Evolutionary conservation across 2,113 vertebrate genomes (phyloP).

Genomic region (Cynopterus brachyotis): DNA sequence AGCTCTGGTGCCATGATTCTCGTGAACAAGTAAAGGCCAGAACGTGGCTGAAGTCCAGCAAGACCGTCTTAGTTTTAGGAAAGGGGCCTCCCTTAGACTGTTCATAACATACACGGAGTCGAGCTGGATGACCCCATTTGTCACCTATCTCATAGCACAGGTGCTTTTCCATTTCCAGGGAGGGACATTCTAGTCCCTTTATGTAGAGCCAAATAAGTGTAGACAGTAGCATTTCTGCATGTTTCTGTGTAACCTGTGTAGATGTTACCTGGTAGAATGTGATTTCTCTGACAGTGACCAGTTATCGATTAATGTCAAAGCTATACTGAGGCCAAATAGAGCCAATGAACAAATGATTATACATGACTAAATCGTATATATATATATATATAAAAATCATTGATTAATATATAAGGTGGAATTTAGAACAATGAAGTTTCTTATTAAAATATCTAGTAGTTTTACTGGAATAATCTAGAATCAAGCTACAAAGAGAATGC

Average conservation of each 20-base stretch:
- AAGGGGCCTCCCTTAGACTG: not conserved
- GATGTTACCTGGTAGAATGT: not conserved
- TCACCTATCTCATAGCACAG: not conserved
- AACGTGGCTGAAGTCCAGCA: not conserved
- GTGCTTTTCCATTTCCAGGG: not conserved
- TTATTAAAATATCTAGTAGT: conserved; percentile 30
- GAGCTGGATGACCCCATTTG: not conserved
- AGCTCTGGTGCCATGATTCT: conserved; percentile 32
- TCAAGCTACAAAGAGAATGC: not conserved
- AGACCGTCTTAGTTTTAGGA: not conserved
- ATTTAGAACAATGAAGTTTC: conserved; percentile 43
- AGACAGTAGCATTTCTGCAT: not conserved
- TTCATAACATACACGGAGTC: not conserved
- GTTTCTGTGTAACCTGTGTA: not conserved
- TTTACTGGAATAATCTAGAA: conserved; percentile 54
- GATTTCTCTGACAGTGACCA: not conserved
- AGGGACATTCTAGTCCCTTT: conserved; percentile 21
- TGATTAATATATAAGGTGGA: not conserved
- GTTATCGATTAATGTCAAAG: not conserved
- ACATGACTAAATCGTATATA: not conserved
- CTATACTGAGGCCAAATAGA: conserved; percentile 3
- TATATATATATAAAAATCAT: not conserved
- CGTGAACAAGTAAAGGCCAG: not conserved
- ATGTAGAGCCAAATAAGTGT: not conserved
- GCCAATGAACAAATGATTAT: not conserved